Evolutionary conservation across 2,888 invertebrate genomes (phyloP).

Genomic region (Hypselothyrea guttata): DNA sequence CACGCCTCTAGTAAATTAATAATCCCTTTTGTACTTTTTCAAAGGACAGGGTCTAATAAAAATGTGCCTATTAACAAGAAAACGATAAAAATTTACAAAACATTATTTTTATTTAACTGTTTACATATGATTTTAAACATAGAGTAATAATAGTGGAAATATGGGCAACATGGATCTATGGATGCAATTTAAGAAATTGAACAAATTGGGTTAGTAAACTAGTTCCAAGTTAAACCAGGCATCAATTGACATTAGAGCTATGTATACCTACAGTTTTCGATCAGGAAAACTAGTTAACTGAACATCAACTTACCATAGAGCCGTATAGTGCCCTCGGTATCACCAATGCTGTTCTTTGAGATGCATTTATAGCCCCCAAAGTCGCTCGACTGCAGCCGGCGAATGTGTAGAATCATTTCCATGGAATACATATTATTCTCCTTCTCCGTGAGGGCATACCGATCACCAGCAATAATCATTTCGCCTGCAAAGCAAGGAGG

Average conservation of each 20-base stretch:
- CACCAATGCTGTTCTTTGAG: constrained; percentile 95
- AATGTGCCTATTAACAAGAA: too few species aligned
- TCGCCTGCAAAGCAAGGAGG: constrained; percentile 86
- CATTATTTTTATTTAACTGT: too few species aligned
- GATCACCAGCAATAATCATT: constrained; percentile 94
- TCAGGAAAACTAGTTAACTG: background rate
- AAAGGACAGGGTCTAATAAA: too few species aligned
- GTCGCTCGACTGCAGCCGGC: constrained; percentile 88
- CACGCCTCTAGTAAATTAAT: too few species aligned
- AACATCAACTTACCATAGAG: constrained; percentile 88
- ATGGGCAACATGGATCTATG: too few species aligned
- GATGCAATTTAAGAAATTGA: too few species aligned
- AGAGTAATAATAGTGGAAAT: too few species aligned
- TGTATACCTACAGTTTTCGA: background rate
- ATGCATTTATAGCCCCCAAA: constrained; percentile 95
- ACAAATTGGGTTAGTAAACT: background rate
- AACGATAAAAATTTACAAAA: too few species aligned
- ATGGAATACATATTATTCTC: constrained; percentile 92
- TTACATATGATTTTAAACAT: too few species aligned
- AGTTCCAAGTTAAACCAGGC: constrained; percentile 2
- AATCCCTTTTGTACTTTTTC: too few species aligned
- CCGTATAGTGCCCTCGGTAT: constrained; percentile 94
- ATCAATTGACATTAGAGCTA: background rate
- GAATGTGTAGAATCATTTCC: constrained; percentile 91
- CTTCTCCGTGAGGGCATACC: constrained; percentile 91